phyloP scores from a whole-genome alignment of 2,797 vertebrate species.

The Clarias platycephalus region DNA sequence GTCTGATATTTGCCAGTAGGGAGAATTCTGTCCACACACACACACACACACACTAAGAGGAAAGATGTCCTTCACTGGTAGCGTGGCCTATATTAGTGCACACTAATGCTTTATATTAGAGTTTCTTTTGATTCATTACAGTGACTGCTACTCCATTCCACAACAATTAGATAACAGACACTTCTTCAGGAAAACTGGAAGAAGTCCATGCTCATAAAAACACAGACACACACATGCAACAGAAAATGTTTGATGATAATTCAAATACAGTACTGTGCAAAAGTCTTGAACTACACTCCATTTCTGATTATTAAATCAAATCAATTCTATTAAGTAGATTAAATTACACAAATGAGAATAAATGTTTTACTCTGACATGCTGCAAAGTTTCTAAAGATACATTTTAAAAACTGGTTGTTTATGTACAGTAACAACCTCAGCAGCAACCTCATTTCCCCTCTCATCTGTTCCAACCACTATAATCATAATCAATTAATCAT shows the following conservation, averaged over 20 bases:
- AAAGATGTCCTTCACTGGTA: slow-evolving; percentile 26
- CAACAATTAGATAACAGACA: neutral
- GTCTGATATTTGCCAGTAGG: slow-evolving; percentile 51
- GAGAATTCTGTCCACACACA: slow-evolving; percentile 25
- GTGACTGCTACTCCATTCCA: slow-evolving; percentile 50
- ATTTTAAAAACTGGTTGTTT: no score
- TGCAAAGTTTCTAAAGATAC: no score
- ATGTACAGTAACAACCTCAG: no score
- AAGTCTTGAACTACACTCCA: no score
- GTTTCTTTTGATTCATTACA: slow-evolving; percentile 50
- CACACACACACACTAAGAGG: slow-evolving; percentile 4
- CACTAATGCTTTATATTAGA: slow-evolving; percentile 59
- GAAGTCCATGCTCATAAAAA: slow-evolving; percentile 19
- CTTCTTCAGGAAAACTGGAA: slow-evolving; percentile 12
- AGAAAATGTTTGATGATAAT: neutral
- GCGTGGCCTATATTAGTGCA: slow-evolving; percentile 43
- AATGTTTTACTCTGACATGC: no score
- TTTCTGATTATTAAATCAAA: no score
- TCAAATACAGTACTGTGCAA: neutral
- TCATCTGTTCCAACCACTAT: no score
- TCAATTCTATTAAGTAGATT: no score
- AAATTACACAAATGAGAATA: no score
- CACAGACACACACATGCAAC: neutral
- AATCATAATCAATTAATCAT: neutral
- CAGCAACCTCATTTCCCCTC: no score